Evolutionary conservation across 2,113 vertebrate genomes (phyloP).

Genomic region (Stegostoma tigrinum): DNA sequence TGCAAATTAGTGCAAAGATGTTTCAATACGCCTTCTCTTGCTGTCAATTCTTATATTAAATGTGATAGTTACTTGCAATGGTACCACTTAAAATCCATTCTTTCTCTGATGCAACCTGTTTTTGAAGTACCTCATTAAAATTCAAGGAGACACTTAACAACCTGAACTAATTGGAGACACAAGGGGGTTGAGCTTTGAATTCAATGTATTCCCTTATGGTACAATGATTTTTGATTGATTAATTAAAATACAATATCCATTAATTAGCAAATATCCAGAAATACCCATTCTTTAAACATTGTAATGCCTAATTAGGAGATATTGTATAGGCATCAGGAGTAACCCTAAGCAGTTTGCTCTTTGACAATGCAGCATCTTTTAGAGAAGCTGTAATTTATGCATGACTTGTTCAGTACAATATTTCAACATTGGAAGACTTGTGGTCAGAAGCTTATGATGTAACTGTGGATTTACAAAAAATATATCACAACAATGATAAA

Average conservation of each 20-base stretch:
- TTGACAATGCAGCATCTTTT: neutral
- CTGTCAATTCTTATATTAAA: slow-evolving; percentile 8
- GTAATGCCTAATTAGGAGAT: slow-evolving; percentile 31
- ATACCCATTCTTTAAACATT: slow-evolving; percentile 25
- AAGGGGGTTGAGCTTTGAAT: slow-evolving; percentile 29
- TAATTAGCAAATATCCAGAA: slow-evolving; percentile 34
- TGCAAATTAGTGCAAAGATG: neutral
- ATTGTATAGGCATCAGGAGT: slow-evolving; percentile 19
- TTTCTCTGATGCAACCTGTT: slow-evolving; percentile 7
- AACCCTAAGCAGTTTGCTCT: slow-evolving; percentile 12
- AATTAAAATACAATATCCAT: slow-evolving; percentile 35
- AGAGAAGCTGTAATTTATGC: neutral
- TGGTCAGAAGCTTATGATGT: neutral
- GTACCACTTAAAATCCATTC: neutral
- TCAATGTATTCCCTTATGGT: slow-evolving; percentile 17
- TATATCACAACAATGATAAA: neutral
- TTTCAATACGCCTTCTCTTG: slow-evolving; percentile 15
- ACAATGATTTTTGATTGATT: slow-evolving; percentile 35
- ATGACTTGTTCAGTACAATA: neutral
- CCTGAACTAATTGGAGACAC: slow-evolving; percentile 35
- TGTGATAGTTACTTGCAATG: neutral
- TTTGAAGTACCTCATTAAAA: slow-evolving; percentile 35
- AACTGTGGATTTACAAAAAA: neutral
- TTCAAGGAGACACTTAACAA: slow-evolving; percentile 31
- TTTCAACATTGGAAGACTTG: neutral